Evolutionary conservation across 2,888 invertebrate species (phyloP), one percentile per base, ranked within the genome.

Genomic region (Eumacrocentrus americanus): DNA sequence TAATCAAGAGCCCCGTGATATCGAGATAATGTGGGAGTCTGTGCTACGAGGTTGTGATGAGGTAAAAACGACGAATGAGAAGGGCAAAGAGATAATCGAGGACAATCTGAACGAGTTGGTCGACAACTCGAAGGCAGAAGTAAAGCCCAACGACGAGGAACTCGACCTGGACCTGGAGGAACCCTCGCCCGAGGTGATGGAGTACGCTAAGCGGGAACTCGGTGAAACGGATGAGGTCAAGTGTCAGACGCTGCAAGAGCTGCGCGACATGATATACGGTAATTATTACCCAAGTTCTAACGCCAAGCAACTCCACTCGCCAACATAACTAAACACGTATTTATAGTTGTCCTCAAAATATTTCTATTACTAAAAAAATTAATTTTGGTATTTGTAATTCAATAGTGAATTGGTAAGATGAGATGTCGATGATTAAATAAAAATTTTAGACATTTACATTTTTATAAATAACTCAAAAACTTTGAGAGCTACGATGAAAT

Each of bases 211-310:
- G 54, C 83, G 85, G 66, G 84, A 88, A 70, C 82, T 89, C 35
- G 89, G 89, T 0, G 92, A 93, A 80, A 86, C 89, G 70, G 88
- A 90, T 1, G 88, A 88, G 74, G 88, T 86, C 12, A 85, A 86
- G 66, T 84, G 86, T 38, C 85, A 87, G 72, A 84, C 87, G n/a
- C 83, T 92, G 57, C 87, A 87, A 66, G 89, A 92, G 71, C 85
- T 93, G 37, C 84, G 88, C 37, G 89, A 89, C 72, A 85, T 91
- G 84, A 90, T 92, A 70, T 88, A 87, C 73, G 90, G 91, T 91
- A 80, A 76, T 69, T 66, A 61, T 63, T 60, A 56, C 60, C 14
- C n/a, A n/a, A 22, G 7, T 22, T 63, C 44, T 50, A 23, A 40
- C 37, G 18, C 18, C 14, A 34, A 14, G 37, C n/a, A 48, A 9